These are phyloP conservation scores for Tiliacea citrago DNA, from an alignment of 2,888 invertebrate genomes.

Conservation along the genomic window DNA sequence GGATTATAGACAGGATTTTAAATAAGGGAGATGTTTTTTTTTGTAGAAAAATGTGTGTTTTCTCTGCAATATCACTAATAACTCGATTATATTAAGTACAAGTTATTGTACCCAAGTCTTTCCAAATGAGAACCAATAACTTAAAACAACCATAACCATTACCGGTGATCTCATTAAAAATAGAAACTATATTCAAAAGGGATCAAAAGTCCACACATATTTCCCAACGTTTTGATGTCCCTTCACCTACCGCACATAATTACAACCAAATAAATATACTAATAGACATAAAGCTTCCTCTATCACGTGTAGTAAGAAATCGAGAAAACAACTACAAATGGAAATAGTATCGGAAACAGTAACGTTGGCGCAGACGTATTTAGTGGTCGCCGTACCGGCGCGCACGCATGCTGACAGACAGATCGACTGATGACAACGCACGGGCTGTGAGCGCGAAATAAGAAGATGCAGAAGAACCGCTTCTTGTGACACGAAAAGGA, in stretches of 20 bases:
- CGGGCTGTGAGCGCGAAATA: constrained; percentile 26
- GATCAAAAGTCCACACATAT: constrained; percentile 56
- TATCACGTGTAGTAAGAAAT: constrained; percentile 74
- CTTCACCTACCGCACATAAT: constrained; percentile 59
- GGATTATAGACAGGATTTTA: not conserved
- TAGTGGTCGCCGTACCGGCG: constrained; percentile 73
- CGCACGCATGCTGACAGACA: constrained; percentile 77
- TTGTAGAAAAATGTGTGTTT: not conserved
- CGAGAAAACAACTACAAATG: constrained; percentile 81
- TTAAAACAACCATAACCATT: not conserved
- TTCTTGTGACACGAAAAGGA: not conserved
- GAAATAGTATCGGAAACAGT: constrained; percentile 85
- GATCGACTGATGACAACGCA: constrained; percentile 81
- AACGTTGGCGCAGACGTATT: constrained; percentile 84
- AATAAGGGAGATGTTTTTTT: not conserved
- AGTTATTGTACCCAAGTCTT: not conserved
- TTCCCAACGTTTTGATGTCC: constrained; percentile 49
- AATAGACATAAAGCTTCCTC: constrained; percentile 73
- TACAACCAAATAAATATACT: constrained; percentile 69
- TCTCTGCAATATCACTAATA: not conserved
- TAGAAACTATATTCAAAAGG: not conserved
- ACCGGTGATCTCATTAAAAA: not conserved
- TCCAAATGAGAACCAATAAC: not conserved
- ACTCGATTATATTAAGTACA: not conserved
- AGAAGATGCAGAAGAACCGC: constrained; percentile 40